These are phyloP conservation scores for Aphidoletes aphidimyza DNA, from an alignment of 2,888 invertebrate species.

Conservation along the genomic window DNA sequence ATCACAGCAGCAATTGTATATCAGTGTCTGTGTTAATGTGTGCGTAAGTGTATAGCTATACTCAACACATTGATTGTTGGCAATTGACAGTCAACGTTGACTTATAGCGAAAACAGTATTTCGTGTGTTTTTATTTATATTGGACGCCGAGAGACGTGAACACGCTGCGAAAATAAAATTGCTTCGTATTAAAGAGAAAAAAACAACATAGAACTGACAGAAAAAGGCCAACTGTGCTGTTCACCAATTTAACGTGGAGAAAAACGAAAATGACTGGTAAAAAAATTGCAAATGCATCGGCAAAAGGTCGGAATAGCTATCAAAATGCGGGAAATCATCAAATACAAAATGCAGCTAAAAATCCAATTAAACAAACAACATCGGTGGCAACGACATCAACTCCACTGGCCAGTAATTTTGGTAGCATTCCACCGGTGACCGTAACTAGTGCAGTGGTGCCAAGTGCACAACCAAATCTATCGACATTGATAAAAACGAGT, in stretches of 20 bases:
- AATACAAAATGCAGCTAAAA: slow-evolving; percentile 13
- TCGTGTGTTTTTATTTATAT: slow-evolving; percentile 40
- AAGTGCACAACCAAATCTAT: slow-evolving; percentile 59
- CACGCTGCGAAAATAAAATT: too few relatives aligned
- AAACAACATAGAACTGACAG: neutral
- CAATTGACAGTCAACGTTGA: neutral
- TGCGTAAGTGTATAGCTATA: neutral
- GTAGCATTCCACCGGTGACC: neutral
- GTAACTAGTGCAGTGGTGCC: slow-evolving; percentile 8
- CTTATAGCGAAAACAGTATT: neutral
- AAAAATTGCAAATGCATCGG: slow-evolving; percentile 45
- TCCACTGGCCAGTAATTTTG: neutral
- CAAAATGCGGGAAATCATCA: slow-evolving; percentile 11
- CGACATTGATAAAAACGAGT: slow-evolving; percentile 76
- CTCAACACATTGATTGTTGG: neutral
- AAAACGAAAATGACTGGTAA: slow-evolving; percentile 55
- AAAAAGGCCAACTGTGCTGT: neutral
- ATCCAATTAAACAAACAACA: slow-evolving; percentile 19
- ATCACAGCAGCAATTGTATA: neutral
- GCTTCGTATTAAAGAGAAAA: neutral
- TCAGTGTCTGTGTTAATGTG: neutral
- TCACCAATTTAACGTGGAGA: neutral
- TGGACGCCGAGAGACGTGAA: neutral
- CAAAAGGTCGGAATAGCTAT: slow-evolving; percentile 54
- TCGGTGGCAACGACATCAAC: slow-evolving; percentile 1